phyloP scores from a whole-genome alignment of 2,888 invertebrate genomes.

The Erpobdella octoculata region DNA sequence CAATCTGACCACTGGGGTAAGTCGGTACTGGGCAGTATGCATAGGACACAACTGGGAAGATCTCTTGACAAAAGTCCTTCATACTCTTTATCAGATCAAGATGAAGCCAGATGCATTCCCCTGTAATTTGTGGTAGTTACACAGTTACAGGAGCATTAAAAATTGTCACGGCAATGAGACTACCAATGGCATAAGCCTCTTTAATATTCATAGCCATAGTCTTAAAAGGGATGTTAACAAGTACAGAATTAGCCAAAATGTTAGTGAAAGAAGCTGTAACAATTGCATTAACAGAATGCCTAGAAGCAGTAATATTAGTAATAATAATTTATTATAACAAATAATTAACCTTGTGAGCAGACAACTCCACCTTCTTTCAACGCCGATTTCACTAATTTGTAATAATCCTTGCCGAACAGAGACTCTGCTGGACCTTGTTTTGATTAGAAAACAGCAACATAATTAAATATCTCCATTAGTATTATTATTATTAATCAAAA shows the following conservation, averaged over 20 bases:
- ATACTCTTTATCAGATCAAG: constrained; percentile 70
- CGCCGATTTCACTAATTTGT: constrained; percentile 72
- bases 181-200: no score
- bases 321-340: no score
- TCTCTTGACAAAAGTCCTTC: constrained; percentile 65
- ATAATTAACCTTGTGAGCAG: constrained; percentile 73
- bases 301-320: not conserved
- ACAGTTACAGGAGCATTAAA: no score
- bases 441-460: not conserved
- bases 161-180: no score
- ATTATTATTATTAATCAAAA: not conserved
- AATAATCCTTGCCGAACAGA: constrained; percentile 73
- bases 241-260: not conserved
- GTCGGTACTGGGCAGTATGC: constrained; percentile 80
- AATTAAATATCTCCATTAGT: not conserved
- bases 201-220: no score
- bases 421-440: constrained; percentile 61
- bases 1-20: constrained; percentile 93
- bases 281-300: not conserved
- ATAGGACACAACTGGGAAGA: constrained; percentile 73
- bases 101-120: constrained; percentile 67
- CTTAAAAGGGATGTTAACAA: not conserved
- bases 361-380: constrained; percentile 77
- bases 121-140: no score
- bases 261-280: not conserved